phyloP scores from a whole-genome alignment of 2,888 invertebrate species.

The Hyppa rectilinea region DNA sequence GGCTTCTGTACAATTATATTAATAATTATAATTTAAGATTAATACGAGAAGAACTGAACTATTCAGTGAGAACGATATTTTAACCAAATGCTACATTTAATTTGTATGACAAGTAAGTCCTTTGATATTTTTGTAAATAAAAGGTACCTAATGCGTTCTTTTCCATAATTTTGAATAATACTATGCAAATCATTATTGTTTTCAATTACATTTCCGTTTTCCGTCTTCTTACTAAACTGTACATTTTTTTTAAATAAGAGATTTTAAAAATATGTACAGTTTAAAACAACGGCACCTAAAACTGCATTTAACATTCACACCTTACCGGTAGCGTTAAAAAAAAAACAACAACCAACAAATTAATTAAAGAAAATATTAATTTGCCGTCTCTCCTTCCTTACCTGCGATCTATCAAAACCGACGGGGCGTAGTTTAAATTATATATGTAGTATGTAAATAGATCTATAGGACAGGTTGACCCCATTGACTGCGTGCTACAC shows the following conservation, averaged over 20 bases:
- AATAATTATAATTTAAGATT: too few relatives aligned
- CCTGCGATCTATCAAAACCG: constrained; percentile 60
- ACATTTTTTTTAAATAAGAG: too few relatives aligned
- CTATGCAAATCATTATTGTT: not conserved
- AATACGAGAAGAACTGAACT: not conserved
- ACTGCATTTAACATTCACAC: constrained; percentile 14
- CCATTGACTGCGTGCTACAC: constrained; percentile 47
- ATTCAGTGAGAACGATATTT: too few relatives aligned
- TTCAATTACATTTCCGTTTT: not conserved
- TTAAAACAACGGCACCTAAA: not conserved
- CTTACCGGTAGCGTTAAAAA: constrained; percentile 36
- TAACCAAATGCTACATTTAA: not conserved
- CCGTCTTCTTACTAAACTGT: too few relatives aligned
- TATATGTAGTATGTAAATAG: constrained; percentile 65
- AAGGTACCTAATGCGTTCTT: too few relatives aligned
- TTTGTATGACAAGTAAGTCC: too few relatives aligned
- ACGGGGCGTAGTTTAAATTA: constrained; percentile 57
- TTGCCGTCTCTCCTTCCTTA: constrained; percentile 51
- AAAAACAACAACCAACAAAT: constrained; percentile 39
- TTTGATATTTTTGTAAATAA: too few relatives aligned
- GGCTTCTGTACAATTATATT: too few relatives aligned
- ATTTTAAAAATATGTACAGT: not conserved
- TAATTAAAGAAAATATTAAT: constrained; percentile 51
- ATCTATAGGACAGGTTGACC: constrained; percentile 40
- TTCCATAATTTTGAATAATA: not conserved